phyloP scores from a whole-genome alignment of 2,113 vertebrate species.

The Macaca mulatta region DNA sequence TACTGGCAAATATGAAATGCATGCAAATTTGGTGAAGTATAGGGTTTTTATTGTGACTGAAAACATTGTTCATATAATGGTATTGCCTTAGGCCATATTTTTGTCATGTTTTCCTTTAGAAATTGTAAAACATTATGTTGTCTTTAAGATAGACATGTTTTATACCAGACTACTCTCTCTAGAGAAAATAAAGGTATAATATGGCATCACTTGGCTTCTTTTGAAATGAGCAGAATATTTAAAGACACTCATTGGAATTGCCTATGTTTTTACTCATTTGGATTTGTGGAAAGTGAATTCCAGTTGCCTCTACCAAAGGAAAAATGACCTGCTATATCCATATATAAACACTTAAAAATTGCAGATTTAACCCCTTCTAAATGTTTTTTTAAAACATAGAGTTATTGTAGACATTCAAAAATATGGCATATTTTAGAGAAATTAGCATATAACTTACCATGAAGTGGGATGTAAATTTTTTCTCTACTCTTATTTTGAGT shows the following conservation, averaged over 20 bases:
- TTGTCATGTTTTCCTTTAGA: conserved; percentile 3
- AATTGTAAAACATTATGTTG: neutral
- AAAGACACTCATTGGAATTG: neutral
- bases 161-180: neutral
- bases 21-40: neutral
- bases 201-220: neutral
- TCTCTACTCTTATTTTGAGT: neutral
- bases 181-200: neutral
- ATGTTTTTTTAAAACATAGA: conserved; percentile 22
- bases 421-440: neutral
- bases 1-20: neutral
- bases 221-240: conserved; percentile 40
- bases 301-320: neutral
- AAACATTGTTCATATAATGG: neutral
- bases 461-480: neutral
- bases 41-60: conserved; percentile 4
- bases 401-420: neutral
- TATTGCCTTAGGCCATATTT: neutral
- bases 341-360: neutral
- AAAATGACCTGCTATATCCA: neutral
- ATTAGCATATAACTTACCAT: neutral
- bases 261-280: neutral
- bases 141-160: conserved; percentile 37
- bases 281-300: neutral
- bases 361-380: neutral